Conservation (phyloP, 1,140 invertebrate species). For the Monochamus saltuarius region DNA sequence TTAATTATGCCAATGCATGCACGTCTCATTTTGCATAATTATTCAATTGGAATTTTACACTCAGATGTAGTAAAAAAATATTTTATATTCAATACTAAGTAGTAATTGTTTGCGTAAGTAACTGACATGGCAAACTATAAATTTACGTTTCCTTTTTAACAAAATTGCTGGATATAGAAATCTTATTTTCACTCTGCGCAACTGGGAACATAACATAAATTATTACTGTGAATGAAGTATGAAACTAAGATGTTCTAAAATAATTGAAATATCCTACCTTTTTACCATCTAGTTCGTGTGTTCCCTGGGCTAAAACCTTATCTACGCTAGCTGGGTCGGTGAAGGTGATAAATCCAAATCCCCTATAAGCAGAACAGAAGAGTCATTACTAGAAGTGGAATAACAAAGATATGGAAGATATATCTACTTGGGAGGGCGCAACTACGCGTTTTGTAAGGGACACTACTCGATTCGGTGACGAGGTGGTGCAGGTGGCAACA, state of each 20-base stretch:
- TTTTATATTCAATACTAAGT: too few relatives aligned
- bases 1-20: too few relatives aligned
- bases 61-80: too few relatives aligned
- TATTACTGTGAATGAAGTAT: too few relatives aligned
- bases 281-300: slow-evolving; percentile 93
- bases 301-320: slow-evolving; percentile 90
- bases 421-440: slow-evolving; percentile 38
- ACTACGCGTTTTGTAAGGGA: slow-evolving; percentile 11
- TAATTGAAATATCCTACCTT: slow-evolving; percentile 69
- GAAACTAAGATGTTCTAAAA: neutral
- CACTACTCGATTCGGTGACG: slow-evolving; percentile 9
- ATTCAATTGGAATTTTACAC: too few relatives aligned
- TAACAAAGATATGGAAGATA: slow-evolving; percentile 19
- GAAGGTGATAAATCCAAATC: slow-evolving; percentile 97
- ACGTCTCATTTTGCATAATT: too few relatives aligned
- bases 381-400: slow-evolving; percentile 37
- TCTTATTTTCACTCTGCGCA: too few relatives aligned
- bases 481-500: neutral
- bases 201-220: too few relatives aligned
- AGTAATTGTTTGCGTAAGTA: too few relatives aligned
- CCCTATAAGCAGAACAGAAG: slow-evolving; percentile 73
- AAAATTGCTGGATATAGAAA: too few relatives aligned
- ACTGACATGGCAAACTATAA: too few relatives aligned
- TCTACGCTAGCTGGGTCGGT: slow-evolving; percentile 90
- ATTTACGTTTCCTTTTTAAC: too few relatives aligned